Base-by-base conservation (phyloP, 2,797 vertebrate genomes). In the Schizothorax lantsangensis region DNA sequence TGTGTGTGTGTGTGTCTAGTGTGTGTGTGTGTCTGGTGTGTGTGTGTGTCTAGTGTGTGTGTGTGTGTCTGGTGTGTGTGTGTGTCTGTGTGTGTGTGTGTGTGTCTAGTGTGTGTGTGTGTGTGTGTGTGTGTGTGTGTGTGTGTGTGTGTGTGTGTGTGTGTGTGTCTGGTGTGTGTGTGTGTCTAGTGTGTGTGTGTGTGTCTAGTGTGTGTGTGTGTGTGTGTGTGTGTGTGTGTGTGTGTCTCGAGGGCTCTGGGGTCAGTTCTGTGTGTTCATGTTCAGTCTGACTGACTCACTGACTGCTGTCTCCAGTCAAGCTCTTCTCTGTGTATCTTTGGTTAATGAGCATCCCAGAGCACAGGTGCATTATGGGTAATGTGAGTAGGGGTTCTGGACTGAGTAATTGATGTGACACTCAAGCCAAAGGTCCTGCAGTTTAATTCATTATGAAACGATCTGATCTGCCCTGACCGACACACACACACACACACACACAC, bases 291-390 rank as follows among this genome's bases (percentile, higher is more conserved):
- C 26, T 75, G 15, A 49, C 73, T 75, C 73, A 33, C 26, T 52
- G 73, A 77, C 10, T 30, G 36, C 73, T 36, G 17, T 52, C 30
- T 54, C 47, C 47, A 36, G 40, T 47, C 43, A 33, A 47, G 19
- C 47, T 47, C 36, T 26, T 71, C 66, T 57, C 30, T 72, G 81
- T 3, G 0, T 72, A 36, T 52, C 14, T 71, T n/a, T 83, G 21
- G 30, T 52, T 83, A 68, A 83, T 72, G 81, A 68, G 59, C 54
- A 43, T 38, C 38, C 69, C 21, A 72, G 21, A 40, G 73, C 15
- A 19, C 73, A 9, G 26, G 45, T 75, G 73, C 73, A 75, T 75
- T 75, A 6, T 75, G 73, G 73, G 73, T 77, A 77, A 77, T 77
- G 47, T 52, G 45, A 33, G 47, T 77, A 17, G 9, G 47, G 74